phyloP scores from a whole-genome alignment of 2,888 invertebrate genomes.

The Chymomyza fuscimana region DNA sequence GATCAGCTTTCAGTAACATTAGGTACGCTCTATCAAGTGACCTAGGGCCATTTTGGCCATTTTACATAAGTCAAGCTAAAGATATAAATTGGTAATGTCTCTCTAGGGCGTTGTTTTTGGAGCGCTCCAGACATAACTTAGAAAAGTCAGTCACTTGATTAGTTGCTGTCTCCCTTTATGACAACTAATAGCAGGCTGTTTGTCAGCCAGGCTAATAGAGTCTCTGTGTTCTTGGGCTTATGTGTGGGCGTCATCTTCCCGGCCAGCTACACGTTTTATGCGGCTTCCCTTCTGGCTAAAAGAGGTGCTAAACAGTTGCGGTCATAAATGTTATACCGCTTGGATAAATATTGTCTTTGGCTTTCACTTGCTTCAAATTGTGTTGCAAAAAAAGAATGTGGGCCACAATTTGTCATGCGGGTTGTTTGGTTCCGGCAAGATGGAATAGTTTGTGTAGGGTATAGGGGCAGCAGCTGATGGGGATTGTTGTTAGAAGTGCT shows the following conservation, averaged over 20 bases:
- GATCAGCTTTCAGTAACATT: background rate
- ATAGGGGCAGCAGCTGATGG: background rate
- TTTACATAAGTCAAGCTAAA: conserved; percentile 19
- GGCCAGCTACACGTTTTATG: background rate
- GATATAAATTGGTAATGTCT: conserved; percentile 16
- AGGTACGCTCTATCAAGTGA: background rate
- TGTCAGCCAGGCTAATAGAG: conserved; percentile 17
- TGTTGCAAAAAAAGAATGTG: conserved; percentile 30
- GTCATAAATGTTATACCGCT: conserved; percentile 45
- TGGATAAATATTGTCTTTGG: conserved; percentile 12
- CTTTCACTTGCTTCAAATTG: conserved; percentile 26
- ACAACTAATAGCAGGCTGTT: conserved; percentile 28
- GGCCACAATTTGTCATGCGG: background rate
- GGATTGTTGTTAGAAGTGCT: too few species aligned
- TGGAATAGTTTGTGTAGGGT: background rate
- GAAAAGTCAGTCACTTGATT: conserved; percentile 32
- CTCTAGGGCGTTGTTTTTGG: conserved; percentile 12
- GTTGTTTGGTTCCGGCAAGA: background rate
- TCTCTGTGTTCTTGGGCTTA: conserved; percentile 9
- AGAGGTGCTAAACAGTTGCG: conserved; percentile 60
- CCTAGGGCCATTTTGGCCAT: conserved; percentile 40
- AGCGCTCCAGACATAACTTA: conserved; percentile 24
- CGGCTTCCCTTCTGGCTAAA: conserved; percentile 22
- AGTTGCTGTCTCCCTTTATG: conserved; percentile 30
- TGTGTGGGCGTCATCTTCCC: conserved; percentile 4